Percentiles rank a stretch among this genome's conserved stretches.
Evolutionary conservation across 2,797 vertebrate genomes (phyloP).

Genomic region (Naso thynnoides): DNA sequence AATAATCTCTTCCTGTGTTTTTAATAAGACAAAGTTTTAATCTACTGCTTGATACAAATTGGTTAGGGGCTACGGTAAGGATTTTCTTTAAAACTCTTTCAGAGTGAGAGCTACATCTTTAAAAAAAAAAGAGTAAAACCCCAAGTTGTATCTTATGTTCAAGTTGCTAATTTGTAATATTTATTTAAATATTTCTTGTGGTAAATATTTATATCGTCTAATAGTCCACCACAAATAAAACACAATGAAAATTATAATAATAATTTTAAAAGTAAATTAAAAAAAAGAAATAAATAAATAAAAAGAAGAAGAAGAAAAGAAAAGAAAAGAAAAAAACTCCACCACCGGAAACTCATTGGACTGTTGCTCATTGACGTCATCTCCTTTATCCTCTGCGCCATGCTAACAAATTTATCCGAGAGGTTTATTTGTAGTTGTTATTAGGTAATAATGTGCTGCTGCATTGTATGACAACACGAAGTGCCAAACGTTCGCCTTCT

Average conservation of each 20-base stretch:
- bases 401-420: constrained; percentile 7
- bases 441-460: neutral
- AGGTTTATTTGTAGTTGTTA: neutral
- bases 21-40: no score
- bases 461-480: accelerated
- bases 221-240: neutral
- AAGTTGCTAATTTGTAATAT: neutral
- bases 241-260: neutral
- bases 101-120: no score
- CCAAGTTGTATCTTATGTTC: no score
- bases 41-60: no score
- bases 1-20: no score
- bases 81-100: no score
- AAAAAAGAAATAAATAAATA: no score
- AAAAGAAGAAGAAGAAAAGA: no score
- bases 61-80: no score
- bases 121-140: no score
- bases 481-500: accelerated
- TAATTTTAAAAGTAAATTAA: neutral
- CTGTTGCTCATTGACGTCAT: constrained; percentile 51
- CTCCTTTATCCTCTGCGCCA: constrained; percentile 56
- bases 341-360: constrained; percentile 48
- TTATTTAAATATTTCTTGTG: neutral
- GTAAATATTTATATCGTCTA: neutral
- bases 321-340: no score